Base-by-base conservation (phyloP, 2,113 vertebrate species). In the Numida meleagris region DNA sequence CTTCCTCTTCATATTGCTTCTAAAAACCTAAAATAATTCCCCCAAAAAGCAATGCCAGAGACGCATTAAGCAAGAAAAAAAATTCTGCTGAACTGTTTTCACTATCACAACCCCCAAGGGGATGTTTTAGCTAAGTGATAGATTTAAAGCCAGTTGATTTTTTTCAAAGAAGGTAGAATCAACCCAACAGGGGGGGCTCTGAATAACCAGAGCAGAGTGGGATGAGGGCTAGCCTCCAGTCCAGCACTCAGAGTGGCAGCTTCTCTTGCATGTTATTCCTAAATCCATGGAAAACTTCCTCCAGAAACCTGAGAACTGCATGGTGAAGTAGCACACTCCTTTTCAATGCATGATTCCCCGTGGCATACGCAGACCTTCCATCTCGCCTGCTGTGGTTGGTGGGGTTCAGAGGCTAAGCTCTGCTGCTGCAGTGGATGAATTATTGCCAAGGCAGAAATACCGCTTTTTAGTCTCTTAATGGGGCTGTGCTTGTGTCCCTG, bases 11-110 rank as follows among this genome's bases (percentile, higher is more conserved):
- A 51, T 46, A 57, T 77, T 91, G 53, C 51, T 82, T 94, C 77
- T 95, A 66, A 81, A 90, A 93, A 72, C 43, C 80, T 92, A 17
- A 90, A 78, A n/a, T 88, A 84, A 82, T 86, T 88, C 62, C 34
- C 16, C 3, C 40, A 53, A 53, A 85, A 89, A 88, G 42, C 50
- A 25, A 42, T 58, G 67, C 77, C 68, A 82, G 76, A 65, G n/a
- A 77, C 65, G 76, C 89, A 75, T 86, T 95, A 91, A 88, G 66
- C 70, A 78, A 50, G 34, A 23, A 68, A 40, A 57, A 40, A 50
- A 48, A 8, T 43, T 73, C 42, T 63, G 33, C 51, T 92, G 80
- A 92, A 92, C 88, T 0, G 1, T 78, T 94, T 93, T 70, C 18
- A 81, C 62, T 5, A 10, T 55, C 88, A 70, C 45, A 36, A 91